Conservation (phyloP, 2,797 vertebrate species). For the Aulostomus chinensis region DNA sequence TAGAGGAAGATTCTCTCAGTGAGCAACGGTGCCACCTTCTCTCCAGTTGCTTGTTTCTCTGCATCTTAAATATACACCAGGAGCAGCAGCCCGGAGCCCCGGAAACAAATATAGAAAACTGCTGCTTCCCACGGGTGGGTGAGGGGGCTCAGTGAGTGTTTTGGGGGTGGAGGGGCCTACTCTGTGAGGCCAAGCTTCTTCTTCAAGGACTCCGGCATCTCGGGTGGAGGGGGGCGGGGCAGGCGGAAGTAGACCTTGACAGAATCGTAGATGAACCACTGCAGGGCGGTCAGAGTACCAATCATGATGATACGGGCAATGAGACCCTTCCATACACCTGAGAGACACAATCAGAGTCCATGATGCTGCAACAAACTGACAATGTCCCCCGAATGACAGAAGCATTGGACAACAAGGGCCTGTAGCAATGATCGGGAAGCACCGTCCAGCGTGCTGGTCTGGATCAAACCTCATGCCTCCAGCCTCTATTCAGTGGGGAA, state of each 20-base stretch:
- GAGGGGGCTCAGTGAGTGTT: not conserved
- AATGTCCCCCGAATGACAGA: no score
- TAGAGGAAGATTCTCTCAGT: conserved; percentile 34
- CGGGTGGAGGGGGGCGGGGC: conserved; percentile 92
- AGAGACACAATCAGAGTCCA: not conserved
- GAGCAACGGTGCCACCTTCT: conserved; percentile 13
- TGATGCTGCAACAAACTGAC: no score
- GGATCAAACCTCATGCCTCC: no score
- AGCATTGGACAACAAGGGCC: no score
- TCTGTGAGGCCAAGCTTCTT: conserved; percentile 91
- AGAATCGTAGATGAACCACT: conserved; percentile 97
- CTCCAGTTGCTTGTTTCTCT: conserved; percentile 4
- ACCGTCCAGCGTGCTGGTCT: no score
- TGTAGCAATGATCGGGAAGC: no score
- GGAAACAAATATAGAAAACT: conserved; percentile 75
- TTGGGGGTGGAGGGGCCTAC: conserved; percentile 42
- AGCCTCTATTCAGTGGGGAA: no score
- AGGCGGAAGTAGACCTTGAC: conserved; percentile 97
- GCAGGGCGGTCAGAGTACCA: conserved; percentile 92
- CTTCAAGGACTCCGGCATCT: conserved; percentile 96
- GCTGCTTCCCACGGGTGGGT: conserved; percentile 18
- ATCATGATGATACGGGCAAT: conserved; percentile 98
- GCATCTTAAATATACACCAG: conserved; percentile 59
- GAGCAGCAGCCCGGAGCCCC: conserved; percentile 32
- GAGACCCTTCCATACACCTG: conserved; percentile 96